Evolutionary conservation across 2,113 vertebrate species (phyloP).

Genomic region (Rousettus leschenaultii): DNA sequence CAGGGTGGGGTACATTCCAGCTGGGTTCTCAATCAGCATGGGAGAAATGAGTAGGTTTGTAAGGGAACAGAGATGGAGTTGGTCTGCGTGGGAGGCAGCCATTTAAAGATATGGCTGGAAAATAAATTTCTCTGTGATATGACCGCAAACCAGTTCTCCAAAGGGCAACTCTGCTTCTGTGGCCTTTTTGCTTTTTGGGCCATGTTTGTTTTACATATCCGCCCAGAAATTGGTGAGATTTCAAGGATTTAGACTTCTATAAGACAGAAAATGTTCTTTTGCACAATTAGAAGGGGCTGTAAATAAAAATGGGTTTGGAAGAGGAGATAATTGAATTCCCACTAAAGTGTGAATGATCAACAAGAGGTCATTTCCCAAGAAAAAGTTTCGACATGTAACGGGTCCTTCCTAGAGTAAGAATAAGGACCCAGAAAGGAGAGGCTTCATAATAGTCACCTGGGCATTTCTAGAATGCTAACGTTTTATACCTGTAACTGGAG

Average conservation of each 20-base stretch:
- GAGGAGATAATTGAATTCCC: neutral
- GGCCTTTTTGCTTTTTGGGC: neutral
- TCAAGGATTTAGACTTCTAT: neutral
- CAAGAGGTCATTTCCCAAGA: neutral
- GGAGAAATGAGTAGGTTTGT: neutral
- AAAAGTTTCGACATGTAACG: neutral
- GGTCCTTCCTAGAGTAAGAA: neutral
- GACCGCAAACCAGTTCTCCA: neutral
- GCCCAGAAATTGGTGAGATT: neutral
- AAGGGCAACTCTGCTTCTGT: neutral
- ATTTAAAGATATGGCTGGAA: neutral
- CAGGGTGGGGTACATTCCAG: neutral
- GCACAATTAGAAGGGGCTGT: neutral
- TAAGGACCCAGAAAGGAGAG: neutral
- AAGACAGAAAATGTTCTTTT: neutral
- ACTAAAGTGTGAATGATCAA: neutral
- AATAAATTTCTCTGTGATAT: neutral
- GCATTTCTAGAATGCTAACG: neutral
- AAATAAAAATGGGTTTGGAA: neutral
- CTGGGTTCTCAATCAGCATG: fast-evolving
- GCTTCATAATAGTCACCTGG: neutral
- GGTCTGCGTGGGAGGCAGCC: neutral
- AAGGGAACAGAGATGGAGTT: neutral
- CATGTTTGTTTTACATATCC: neutral
- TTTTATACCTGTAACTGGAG: neutral